Conservation (phyloP, 2,888 invertebrate genomes). For the Glomeris marginata region DNA sequence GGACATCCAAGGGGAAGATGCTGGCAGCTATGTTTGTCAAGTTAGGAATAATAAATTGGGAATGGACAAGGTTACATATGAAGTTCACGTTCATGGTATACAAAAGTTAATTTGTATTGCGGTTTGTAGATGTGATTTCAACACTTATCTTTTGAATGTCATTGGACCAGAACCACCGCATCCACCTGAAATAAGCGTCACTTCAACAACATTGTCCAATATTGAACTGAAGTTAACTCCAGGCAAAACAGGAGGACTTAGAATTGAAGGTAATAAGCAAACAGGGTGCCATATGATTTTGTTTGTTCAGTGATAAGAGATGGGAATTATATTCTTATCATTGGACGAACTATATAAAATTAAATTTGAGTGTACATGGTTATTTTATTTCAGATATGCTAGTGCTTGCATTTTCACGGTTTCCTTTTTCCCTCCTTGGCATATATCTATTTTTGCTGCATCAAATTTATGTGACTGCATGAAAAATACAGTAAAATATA, state of each 20-base stretch:
- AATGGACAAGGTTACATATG: constrained; percentile 8
- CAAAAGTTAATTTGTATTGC: neutral
- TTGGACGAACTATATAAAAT: too few relatives aligned
- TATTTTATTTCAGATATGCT: too few relatives aligned
- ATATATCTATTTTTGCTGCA: too few relatives aligned
- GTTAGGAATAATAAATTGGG: constrained; percentile 9
- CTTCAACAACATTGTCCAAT: constrained; percentile 1
- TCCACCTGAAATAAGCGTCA: constrained; percentile 6
- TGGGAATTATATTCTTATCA: too few relatives aligned
- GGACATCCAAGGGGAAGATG: constrained; percentile 13
- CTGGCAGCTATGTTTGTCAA: constrained; percentile 12
- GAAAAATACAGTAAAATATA: too few relatives aligned
- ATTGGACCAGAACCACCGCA: constrained; percentile 9
- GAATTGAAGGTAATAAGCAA: constrained; percentile 5
- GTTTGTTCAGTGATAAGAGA: neutral
- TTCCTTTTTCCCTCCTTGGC: neutral
- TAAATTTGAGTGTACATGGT: too few relatives aligned
- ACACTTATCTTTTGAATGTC: neutral
- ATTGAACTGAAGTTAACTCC: constrained; percentile 9
- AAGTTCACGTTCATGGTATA: constrained; percentile 9
- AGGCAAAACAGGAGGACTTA: constrained; percentile 9
- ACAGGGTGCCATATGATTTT: too few relatives aligned
- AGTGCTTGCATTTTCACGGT: neutral
- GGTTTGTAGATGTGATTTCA: neutral
- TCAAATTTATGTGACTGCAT: too few relatives aligned